Conservation (phyloP, 2,113 vertebrate species). For the Hiodon alosoides region DNA sequence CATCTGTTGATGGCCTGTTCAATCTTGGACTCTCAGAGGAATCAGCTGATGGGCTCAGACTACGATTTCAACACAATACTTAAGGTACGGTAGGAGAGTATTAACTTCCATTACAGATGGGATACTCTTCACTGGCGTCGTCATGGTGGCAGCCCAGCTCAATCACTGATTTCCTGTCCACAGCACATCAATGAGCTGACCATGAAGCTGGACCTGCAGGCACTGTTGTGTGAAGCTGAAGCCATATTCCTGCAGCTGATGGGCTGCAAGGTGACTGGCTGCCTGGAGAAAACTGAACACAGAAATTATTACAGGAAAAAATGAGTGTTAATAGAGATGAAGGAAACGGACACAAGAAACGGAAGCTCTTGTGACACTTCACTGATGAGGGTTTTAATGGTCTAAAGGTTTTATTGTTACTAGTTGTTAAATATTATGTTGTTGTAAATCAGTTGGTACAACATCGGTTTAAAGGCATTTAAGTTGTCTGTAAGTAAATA, state of each 20-base stretch:
- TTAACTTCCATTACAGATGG: background rate
- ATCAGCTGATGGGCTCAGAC: constrained; percentile 77
- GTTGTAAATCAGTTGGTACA: too few relatives aligned
- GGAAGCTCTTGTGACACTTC: too few relatives aligned
- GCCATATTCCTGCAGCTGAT: constrained; percentile 76
- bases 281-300: background rate
- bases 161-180: constrained; percentile 20
- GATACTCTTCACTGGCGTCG: background rate
- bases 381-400: too few relatives aligned
- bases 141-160: background rate
- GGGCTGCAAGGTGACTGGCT: constrained; percentile 53
- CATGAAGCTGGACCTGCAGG: constrained; percentile 81
- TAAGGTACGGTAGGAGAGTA: constrained; percentile 59
- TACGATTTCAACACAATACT: constrained; percentile 88
- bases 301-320: too few relatives aligned
- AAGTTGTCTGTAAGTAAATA: too few relatives aligned
- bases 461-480: too few relatives aligned
- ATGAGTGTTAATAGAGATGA: too few relatives aligned
- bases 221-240: constrained; percentile 65
- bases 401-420: too few relatives aligned
- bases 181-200: constrained; percentile 90
- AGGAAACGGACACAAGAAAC: too few relatives aligned
- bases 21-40: constrained; percentile 77
- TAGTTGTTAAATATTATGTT: too few relatives aligned
- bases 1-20: constrained; percentile 82